Conservation (phyloP, 1,140 invertebrate genomes). For the Hyles vespertilio region DNA sequence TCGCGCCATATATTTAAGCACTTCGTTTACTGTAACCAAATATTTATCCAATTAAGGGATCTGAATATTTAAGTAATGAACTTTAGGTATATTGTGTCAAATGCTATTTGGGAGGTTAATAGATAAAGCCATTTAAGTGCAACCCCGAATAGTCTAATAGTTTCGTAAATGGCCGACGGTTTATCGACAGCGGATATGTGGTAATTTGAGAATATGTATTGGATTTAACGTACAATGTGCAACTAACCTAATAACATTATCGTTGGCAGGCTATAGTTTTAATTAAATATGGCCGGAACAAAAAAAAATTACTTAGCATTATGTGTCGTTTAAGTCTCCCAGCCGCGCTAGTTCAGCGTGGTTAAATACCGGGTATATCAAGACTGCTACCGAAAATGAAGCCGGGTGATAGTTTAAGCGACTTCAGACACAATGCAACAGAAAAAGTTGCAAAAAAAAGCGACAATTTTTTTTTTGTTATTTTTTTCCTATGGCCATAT, state of each 20-base stretch:
- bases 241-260: conserved; percentile 18
- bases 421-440: too few relatives aligned
- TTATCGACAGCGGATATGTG: conserved; percentile 58
- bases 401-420: too few relatives aligned
- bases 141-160: conserved; percentile 65
- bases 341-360: too few relatives aligned
- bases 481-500: too few relatives aligned
- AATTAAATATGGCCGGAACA: background rate
- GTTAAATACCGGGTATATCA: too few relatives aligned
- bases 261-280: background rate
- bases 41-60: conserved; percentile 61
- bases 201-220: conserved; percentile 45
- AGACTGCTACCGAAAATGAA: too few relatives aligned
- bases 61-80: conserved; percentile 61
- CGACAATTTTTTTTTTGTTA: too few relatives aligned
- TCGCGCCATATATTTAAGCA: conserved; percentile 14
- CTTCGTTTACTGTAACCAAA: conserved; percentile 35
- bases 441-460: too few relatives aligned
- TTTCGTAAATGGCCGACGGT: conserved; percentile 55
- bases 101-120: conserved; percentile 61
- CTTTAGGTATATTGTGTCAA: conserved; percentile 60
- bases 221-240: conserved; percentile 41
- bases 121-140: conserved; percentile 69
- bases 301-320: too few relatives aligned
- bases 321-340: too few relatives aligned